phyloP scores from a whole-genome alignment of 2,888 invertebrate species.

The Autographa gamma region DNA sequence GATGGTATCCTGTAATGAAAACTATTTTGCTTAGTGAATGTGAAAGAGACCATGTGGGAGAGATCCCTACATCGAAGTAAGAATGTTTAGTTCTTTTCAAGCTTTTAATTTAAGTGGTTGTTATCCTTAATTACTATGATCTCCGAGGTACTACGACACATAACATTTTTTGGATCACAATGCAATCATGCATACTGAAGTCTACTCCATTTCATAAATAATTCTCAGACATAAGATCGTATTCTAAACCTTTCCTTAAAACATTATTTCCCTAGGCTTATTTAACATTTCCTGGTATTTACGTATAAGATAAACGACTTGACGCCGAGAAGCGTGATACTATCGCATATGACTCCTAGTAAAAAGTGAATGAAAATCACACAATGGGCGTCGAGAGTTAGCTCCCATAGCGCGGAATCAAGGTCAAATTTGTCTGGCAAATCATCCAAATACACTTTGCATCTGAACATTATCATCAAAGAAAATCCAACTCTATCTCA shows the following conservation, averaged over 20 bases:
- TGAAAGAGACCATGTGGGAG: no score
- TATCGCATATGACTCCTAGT: conserved; percentile 65
- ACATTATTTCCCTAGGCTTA: neutral
- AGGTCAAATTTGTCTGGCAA: conserved; percentile 84
- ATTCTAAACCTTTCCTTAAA: neutral
- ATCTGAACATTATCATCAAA: conserved; percentile 46
- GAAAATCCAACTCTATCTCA: conserved; percentile 49
- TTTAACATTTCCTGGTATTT: neutral
- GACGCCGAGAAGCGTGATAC: conserved; percentile 62
- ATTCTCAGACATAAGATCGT: no score
- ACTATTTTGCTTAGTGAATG: conserved; percentile 13
- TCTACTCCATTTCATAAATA: no score
- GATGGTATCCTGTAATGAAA: neutral
- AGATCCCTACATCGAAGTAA: no score
- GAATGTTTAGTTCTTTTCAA: no score
- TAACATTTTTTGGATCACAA: no score
- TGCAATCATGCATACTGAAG: no score
- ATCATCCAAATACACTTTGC: conserved; percentile 75
- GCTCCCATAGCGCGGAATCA: conserved; percentile 80
- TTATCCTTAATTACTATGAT: no score
- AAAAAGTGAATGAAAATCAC: conserved; percentile 83
- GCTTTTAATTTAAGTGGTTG: no score
- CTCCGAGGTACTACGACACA: no score
- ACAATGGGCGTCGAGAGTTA: conserved; percentile 80
- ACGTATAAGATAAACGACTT: conserved; percentile 37